phyloP scores from a whole-genome alignment of 2,113 vertebrate species.

The Mormoops blainvillei region DNA sequence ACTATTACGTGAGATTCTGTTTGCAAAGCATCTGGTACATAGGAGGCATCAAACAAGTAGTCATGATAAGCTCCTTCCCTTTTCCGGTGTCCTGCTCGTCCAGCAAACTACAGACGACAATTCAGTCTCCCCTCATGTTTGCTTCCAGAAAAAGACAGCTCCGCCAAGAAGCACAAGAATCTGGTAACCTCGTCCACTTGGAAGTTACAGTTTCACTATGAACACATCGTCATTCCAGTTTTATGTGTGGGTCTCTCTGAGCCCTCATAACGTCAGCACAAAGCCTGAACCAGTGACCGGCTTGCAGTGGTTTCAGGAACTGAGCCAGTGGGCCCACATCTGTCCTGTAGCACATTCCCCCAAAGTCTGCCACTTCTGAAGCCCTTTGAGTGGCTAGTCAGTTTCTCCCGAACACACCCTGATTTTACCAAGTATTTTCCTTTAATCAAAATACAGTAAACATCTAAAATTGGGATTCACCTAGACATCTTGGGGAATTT shows the following conservation, averaged over 20 bases:
- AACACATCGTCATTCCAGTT: background rate
- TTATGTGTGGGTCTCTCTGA: background rate
- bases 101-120: background rate
- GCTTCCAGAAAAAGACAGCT: background rate
- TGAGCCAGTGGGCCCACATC: background rate
- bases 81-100: background rate
- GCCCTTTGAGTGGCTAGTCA: background rate
- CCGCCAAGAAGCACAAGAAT: background rate
- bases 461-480: background rate
- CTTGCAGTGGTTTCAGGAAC: background rate
- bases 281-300: fast-evolving
- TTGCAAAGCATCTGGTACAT: background rate
- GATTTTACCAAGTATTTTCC: background rate
- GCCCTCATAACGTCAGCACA: background rate
- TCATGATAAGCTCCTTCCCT: background rate
- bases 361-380: background rate
- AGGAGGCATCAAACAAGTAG: background rate
- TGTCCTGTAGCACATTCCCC: background rate
- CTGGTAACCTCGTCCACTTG: too few species aligned
- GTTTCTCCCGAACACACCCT: background rate
- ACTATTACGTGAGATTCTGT: background rate
- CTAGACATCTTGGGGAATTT: background rate
- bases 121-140: background rate
- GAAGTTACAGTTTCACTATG: background rate
- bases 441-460: background rate